phyloP scores from a whole-genome alignment of 2,797 vertebrate genomes.

The Pangasius djambal region DNA sequence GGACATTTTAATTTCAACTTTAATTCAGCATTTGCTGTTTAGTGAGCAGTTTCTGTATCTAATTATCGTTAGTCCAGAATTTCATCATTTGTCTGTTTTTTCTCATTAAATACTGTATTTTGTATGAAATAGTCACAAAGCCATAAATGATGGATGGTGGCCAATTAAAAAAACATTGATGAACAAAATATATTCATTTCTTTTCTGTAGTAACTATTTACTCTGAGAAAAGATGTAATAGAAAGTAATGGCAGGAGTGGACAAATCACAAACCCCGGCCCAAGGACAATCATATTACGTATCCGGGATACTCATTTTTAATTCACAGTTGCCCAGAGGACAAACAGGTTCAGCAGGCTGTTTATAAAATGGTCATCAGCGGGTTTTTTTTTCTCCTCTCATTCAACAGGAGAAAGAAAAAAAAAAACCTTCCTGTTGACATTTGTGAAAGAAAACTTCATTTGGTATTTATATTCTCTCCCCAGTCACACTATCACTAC shows the following conservation, averaged over 20 bases:
- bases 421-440: background rate
- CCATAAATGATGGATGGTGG: background rate
- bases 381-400: background rate
- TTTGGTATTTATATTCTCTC: background rate
- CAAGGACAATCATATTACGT: background rate
- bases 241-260: constrained; percentile 5
- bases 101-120: background rate
- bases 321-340: background rate
- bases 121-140: constrained; percentile 6
- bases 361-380: background rate
- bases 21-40: background rate
- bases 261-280: background rate
- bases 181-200: background rate
- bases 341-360: background rate
- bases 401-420: background rate
- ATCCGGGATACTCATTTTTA: background rate
- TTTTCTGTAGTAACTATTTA: background rate
- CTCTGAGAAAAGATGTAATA: background rate
- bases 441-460: background rate
- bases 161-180: background rate
- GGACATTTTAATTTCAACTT: background rate
- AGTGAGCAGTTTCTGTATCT: background rate
- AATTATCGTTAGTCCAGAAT: background rate
- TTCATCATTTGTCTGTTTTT: background rate
- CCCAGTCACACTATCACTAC: too few relatives aligned